These are phyloP conservation scores for Ia io DNA, from an alignment of 2,113 vertebrate species.

Conservation along the genomic window DNA sequence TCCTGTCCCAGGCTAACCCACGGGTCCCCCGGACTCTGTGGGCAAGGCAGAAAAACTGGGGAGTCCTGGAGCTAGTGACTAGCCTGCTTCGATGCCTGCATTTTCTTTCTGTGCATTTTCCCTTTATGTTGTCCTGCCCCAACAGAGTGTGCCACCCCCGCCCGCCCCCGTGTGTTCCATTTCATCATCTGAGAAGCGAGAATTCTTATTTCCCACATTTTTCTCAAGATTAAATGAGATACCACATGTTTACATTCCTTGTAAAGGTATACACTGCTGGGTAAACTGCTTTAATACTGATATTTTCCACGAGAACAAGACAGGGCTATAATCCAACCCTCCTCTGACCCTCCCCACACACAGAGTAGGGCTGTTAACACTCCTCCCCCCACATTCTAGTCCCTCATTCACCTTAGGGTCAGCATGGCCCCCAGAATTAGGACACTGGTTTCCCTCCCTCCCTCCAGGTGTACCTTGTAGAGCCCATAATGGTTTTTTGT, in stretches of 20 bases:
- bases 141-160: neutral
- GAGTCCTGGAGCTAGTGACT: neutral
- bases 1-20: neutral
- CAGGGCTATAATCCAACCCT: neutral
- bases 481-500: conserved; percentile 93
- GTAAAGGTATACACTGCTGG: neutral
- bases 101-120: neutral
- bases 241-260: neutral
- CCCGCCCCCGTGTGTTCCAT: neutral
- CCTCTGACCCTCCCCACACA: neutral
- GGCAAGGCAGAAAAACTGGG: neutral
- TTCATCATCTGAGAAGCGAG: neutral
- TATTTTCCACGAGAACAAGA: neutral
- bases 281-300: neutral
- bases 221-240: neutral
- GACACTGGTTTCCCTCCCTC: neutral
- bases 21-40: neutral
- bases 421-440: neutral
- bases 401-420: neutral
- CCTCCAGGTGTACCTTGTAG: conserved; percentile 88
- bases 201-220: neutral
- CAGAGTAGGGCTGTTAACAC: neutral
- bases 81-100: neutral
- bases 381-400: neutral
- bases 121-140: neutral